Evolutionary conservation across 2,888 invertebrate species (phyloP), one percentile per base, ranked within the genome.

Genomic region (Drosophila helvetica): DNA sequence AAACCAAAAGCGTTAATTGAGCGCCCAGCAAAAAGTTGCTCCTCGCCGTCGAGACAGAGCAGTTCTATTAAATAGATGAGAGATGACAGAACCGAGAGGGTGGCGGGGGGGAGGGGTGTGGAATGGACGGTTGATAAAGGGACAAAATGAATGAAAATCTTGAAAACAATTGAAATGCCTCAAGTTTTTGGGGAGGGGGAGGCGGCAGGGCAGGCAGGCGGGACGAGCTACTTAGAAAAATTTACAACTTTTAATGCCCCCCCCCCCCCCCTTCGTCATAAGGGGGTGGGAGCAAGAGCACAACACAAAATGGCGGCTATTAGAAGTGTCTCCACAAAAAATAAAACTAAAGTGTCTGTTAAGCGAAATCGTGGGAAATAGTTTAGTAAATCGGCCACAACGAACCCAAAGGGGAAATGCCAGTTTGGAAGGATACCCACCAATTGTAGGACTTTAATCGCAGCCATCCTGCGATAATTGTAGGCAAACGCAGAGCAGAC

Each of bases 1-100:
- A 78, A 87, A 82, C 74, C 82, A 76, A 87, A 72, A 78, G 87
- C 85, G 85, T 86, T 82, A 82, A 82, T 82, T 82, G 82, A 87
- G 87, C 87, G 73, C 54, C 58, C 30, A 22, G 64, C 50, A 51
- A 53, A 72, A 25, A 71, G 63, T 57, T 57, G 33, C 63, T 45
- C 53, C 18, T 30, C 30, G 12, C 12, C 27, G 30, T 25, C 30
- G 25, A 38, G 56, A 57, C 63, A 72, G 53, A 71, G 53, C 78
- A 68, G 63, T 86, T 73, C 69, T 69, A 75, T 77, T 77, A 83
- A 86, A 79, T 71, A 71, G 80, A 83, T 70, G 67, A 46, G 22
- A 47, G 22, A 27, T 33, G 18, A 18, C 30, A 25, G 43, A 45
- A 45, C 15, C 12, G 43, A 12, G 45, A 12, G 15, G 12, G 8